These are phyloP conservation scores for Drosophila ironensis DNA, from an alignment of 1,140 invertebrate genomes.

Conservation along the genomic window DNA sequence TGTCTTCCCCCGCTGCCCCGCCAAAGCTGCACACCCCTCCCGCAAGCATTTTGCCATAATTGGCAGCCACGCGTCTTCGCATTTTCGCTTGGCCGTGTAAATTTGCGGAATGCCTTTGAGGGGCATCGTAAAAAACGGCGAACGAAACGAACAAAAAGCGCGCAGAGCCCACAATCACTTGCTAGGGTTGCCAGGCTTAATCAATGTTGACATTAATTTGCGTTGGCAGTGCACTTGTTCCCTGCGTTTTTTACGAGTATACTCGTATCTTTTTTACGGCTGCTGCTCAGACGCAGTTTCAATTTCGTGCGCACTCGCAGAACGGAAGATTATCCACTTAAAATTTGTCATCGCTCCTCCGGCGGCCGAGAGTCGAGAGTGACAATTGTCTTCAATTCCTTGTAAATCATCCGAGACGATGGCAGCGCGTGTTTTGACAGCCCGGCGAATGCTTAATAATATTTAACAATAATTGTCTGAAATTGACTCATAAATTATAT, in stretches of 20 bases:
- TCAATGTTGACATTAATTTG: conserved; percentile 80
- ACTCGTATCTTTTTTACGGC: neutral
- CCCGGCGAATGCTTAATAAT: conserved; percentile 78
- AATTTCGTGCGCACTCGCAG: conserved; percentile 8
- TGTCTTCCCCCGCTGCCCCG: conserved; percentile 10
- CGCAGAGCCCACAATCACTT: conserved; percentile 8
- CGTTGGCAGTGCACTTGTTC: conserved; percentile 43
- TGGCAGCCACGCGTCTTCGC: conserved; percentile 61
- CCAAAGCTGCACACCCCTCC: conserved; percentile 5
- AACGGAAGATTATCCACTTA: conserved; percentile 72
- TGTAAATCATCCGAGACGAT: conserved; percentile 71
- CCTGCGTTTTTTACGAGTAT: conserved; percentile 23
- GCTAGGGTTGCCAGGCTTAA: conserved; percentile 47
- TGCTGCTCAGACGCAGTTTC: conserved; percentile 50
- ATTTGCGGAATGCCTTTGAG: conserved; percentile 27
- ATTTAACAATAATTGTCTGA: conserved; percentile 81
- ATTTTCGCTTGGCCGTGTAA: conserved; percentile 30
- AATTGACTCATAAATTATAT: conserved; percentile 81
- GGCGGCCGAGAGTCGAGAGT: conserved; percentile 21
- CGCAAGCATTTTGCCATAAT: conserved; percentile 39
- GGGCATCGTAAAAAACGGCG: too few species aligned
- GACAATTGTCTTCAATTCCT: conserved; percentile 71
- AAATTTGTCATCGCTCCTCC: conserved; percentile 53
- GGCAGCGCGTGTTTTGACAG: conserved; percentile 70
- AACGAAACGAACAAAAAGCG: too few species aligned